These are phyloP conservation scores for Sepiola atlantica DNA, from an alignment of 2,888 invertebrate species.

Conservation along the genomic window DNA sequence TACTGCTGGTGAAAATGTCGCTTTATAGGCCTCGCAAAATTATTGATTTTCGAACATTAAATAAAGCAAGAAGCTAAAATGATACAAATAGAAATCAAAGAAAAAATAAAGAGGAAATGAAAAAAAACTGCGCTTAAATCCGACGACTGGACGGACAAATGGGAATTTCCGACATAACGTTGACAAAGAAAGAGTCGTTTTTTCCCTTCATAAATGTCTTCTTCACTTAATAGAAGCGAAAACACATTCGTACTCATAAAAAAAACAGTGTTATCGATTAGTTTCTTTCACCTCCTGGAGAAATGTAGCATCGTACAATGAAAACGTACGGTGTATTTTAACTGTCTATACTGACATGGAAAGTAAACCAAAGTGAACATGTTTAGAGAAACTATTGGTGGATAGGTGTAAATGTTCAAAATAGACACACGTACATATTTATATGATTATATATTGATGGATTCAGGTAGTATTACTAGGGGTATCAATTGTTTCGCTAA, in stretches of 20 bases:
- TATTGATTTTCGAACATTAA: background rate
- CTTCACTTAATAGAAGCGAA: background rate
- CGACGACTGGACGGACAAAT: background rate
- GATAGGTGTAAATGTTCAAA: no score
- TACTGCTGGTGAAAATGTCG: background rate
- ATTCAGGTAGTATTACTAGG: no score
- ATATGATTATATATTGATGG: no score
- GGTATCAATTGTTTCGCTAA: no score
- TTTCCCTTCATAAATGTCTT: background rate
- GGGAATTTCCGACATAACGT: background rate
- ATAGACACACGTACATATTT: no score
- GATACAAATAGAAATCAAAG: background rate
- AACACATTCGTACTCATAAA: slow-evolving; percentile 6
- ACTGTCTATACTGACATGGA: slow-evolving; percentile 16
- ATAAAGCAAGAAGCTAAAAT: slow-evolving; percentile 16
- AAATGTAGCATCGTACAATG: background rate
- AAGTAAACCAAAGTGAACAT: no score
- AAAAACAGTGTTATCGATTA: background rate
- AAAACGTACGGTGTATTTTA: background rate
- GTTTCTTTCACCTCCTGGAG: background rate
- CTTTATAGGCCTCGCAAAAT: background rate
- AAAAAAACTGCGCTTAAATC: background rate
- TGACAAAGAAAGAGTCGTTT: background rate
- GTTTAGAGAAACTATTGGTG: no score
- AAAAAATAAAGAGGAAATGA: background rate